Conservation (phyloP, 2,113 vertebrate species). For the Thryonomys swinderianus region DNA sequence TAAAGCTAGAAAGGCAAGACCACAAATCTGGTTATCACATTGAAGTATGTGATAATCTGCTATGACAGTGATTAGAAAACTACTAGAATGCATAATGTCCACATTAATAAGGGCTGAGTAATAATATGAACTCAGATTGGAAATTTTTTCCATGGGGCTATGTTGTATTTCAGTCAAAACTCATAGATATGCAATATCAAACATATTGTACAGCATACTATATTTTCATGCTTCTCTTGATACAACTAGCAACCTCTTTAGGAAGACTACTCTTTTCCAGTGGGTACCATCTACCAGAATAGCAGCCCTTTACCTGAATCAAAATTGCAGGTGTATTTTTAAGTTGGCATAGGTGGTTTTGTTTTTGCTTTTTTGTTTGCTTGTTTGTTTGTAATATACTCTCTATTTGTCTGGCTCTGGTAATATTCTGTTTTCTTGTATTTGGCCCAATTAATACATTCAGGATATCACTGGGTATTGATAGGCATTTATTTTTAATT, state of each 20-base stretch:
- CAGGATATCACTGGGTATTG: not conserved
- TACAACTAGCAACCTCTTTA: not conserved
- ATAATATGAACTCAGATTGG: not conserved
- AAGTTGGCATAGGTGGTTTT: not conserved
- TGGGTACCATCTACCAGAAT: not conserved
- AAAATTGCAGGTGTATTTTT: not conserved
- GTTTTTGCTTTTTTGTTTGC: not conserved
- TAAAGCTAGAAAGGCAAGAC: not conserved
- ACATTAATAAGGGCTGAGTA: not conserved
- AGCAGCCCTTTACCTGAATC: not conserved
- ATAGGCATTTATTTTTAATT: not conserved
- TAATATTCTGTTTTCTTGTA: not conserved
- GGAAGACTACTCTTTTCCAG: not conserved
- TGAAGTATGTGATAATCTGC: not conserved
- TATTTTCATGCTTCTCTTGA: not conserved
- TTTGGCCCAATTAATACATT: not conserved
- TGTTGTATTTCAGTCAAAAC: not conserved
- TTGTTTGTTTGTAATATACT: not conserved
- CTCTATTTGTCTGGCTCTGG: not conserved
- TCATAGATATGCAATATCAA: not conserved
- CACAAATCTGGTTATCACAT: not conserved
- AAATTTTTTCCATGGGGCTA: not conserved
- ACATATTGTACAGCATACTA: not conserved
- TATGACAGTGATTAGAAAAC: not conserved
- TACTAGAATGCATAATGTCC: not conserved